Base-by-base conservation (phyloP, 2,113 vertebrate genomes). In the Anas platyrhynchos region DNA sequence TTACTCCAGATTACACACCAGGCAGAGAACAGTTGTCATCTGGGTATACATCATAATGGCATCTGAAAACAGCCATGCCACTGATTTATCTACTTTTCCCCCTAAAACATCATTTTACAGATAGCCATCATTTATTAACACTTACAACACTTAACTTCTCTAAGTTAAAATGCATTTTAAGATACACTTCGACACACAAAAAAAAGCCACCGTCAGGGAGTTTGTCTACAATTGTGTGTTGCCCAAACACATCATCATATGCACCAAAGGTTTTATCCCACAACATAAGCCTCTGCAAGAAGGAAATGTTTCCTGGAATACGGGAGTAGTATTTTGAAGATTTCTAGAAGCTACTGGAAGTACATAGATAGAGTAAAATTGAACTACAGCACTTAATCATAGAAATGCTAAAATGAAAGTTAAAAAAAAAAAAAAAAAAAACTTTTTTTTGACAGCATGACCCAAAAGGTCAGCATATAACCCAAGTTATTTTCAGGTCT, bases 111-210 rank as follows among this genome's bases (percentile, higher is more conserved):
- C 12, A 38, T 61, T 65, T 81, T 85, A 61, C 41, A 94, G 59
- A 67, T 26, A 46, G 41, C 18, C 20, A 16, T 66, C 34, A 29
- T 88, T 91, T 23, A 71, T 66, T 36, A 89, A 86, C 29, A 46
- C n/a, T 82, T 88, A 69, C 38, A 81, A 85, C 25, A 56, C 16
- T 86, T 20, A 85, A 75, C 68, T 85, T 75, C 41, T 29, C 72
- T 61, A n/a, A 14, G 72, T 41, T 82, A 80, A 95, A 91, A 32
- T 23, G 44, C 7, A 72, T 83, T 91, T 97, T 56, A 89, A 83
- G 86, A 95, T 79, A 83, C 46, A 83, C 36, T 63, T 52, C 16
- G 73, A 56, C 82, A 71, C 6, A 44, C 4, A 44, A 4, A 46
- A 46, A 61, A 92, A 94, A 78, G 23, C 3, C n/a, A 22, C 50